These are phyloP conservation scores for Eupithecia pulchellata DNA, from an alignment of 2,888 invertebrate species.

Conservation along the genomic window DNA sequence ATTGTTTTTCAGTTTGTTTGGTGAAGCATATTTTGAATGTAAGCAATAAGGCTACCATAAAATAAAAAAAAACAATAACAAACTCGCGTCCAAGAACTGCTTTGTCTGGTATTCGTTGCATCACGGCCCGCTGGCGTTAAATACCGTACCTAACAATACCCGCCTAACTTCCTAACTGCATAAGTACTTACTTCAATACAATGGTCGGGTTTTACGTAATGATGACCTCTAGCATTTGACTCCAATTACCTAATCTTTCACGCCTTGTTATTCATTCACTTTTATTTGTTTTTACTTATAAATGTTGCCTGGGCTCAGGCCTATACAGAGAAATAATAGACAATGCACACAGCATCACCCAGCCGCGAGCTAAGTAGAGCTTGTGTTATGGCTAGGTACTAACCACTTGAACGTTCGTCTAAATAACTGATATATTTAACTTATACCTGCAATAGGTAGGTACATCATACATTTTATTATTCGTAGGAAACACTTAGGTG, in stretches of 20 bases:
- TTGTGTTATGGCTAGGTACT: too few species aligned
- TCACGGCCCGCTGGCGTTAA: conserved; percentile 40
- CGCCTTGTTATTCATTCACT: conserved; percentile 17
- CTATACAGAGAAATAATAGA: too few species aligned
- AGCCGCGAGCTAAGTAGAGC: too few species aligned
- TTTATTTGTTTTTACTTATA: not conserved
- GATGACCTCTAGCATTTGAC: conserved; percentile 38
- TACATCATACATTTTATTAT: too few species aligned
- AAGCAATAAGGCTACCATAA: not conserved
- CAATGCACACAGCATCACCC: too few species aligned
- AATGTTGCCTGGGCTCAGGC: not conserved
- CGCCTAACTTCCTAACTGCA: conserved; percentile 6
- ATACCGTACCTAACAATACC: conserved; percentile 26
- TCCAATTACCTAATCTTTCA: conserved; percentile 22
- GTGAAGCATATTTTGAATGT: not conserved
- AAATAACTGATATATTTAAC: too few species aligned
- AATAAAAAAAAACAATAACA: not conserved
- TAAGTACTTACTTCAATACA: conserved; percentile 18
- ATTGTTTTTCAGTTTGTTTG: not conserved
- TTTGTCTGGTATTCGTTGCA: conserved; percentile 35
- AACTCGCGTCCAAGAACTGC: conserved; percentile 20
- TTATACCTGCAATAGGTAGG: too few species aligned
- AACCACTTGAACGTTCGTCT: too few species aligned
- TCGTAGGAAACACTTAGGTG: too few species aligned
- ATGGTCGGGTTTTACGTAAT: conserved; percentile 40